Percentiles rank a stretch among this genome's conserved stretches.
Evolutionary conservation across 2,113 vertebrate species (phyloP).

Genomic region (Mus spicilegus): DNA sequence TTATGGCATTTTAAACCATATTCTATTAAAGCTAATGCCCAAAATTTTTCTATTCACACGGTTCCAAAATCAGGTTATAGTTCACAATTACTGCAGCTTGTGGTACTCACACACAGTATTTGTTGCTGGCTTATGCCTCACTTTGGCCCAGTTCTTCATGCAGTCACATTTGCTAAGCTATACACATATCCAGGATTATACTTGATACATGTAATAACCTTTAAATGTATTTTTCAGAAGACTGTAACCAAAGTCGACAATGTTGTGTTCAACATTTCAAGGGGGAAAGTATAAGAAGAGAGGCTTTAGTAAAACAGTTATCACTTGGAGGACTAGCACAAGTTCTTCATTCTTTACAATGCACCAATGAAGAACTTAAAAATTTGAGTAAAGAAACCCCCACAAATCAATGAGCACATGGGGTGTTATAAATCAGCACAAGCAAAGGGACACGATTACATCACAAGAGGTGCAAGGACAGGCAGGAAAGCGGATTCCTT

Average conservation of each 20-base stretch:
- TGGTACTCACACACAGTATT: not conserved
- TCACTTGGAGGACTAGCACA: not conserved
- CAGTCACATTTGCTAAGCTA: not conserved
- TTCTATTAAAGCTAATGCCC: not conserved
- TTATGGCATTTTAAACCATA: not conserved
- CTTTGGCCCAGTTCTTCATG: not conserved
- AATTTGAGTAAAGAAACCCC: not conserved
- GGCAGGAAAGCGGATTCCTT: not conserved
- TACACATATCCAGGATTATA: not conserved
- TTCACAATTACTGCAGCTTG: not conserved
- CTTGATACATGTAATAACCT: not conserved
- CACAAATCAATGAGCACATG: not conserved
- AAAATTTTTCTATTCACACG: not conserved
- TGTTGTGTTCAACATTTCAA: not conserved
- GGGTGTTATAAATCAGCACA: not conserved
- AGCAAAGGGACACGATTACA: not conserved
- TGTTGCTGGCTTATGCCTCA: not conserved
- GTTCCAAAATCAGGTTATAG: not conserved
- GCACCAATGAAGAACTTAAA: not conserved
- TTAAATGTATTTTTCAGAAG: slow-evolving; percentile 29
- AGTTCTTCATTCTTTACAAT: not conserved
- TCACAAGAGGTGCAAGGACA: not conserved
- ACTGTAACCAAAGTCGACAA: not conserved
- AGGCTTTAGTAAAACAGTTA: not conserved
- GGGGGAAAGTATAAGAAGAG: not conserved